Conservation (phyloP, 2,797 vertebrate species). For the Rhyacichthys aspro region DNA sequence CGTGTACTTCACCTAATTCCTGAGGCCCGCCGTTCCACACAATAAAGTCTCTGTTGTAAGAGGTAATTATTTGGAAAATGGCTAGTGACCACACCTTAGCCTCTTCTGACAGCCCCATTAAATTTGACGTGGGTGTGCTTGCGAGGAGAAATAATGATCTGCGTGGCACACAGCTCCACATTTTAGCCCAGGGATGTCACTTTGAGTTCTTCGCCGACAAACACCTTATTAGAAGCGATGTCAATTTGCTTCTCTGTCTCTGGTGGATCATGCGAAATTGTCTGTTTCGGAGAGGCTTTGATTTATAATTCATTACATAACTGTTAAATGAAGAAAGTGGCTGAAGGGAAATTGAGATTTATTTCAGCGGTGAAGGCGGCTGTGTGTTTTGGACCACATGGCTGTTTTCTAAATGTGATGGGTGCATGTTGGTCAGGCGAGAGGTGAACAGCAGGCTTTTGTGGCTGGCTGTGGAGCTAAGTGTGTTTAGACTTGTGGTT, state of each 20-base stretch:
- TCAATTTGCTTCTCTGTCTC: constrained; percentile 14
- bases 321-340: constrained; percentile 66
- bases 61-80: constrained; percentile 73
- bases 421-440: constrained; percentile 69
- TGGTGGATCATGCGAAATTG: not conserved
- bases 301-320: constrained; percentile 69
- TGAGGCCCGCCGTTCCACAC: constrained; percentile 35
- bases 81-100: constrained; percentile 68
- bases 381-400: constrained; percentile 77
- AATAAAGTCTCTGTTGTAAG: constrained; percentile 71
- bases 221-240: constrained; percentile 4
- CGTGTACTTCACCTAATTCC: constrained; percentile 27
- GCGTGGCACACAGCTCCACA: constrained; percentile 19
- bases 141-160: constrained; percentile 45
- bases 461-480: constrained; percentile 68
- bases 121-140: constrained; percentile 60
- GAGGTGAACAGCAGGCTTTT: constrained; percentile 75
- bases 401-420: constrained; percentile 75
- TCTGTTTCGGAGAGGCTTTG: constrained; percentile 26
- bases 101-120: constrained; percentile 73
- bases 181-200: constrained; percentile 36
- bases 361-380: constrained; percentile 68
- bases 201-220: constrained; percentile 11
- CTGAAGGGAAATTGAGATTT: constrained; percentile 75
- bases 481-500: constrained; percentile 79